Evolutionary conservation across 2,888 invertebrate species (phyloP), one percentile per base, ranked within the genome.

Genomic region (Hemicrepidius hirtus): DNA sequence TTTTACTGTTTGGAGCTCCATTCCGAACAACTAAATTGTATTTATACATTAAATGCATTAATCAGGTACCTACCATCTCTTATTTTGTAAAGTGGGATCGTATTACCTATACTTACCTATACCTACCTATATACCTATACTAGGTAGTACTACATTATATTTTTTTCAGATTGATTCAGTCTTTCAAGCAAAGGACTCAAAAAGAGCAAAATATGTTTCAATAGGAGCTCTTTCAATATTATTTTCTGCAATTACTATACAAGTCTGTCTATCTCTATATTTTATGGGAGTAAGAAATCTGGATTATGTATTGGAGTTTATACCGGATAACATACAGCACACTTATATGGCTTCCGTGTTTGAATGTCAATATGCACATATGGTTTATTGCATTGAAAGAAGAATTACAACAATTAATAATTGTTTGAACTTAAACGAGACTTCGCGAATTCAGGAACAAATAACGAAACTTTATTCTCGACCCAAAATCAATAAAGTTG

Each of bases 301-400:
- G 7, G 32, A 32, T 6, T 13, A 6, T 7, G 1, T 53, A 0
- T 7, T 53, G 10, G 5, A 53, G 13, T 53, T 53, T 13, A 13
- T 28, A 28, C 53, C 53, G 2, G 9, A 53, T 13, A 53, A 5
- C 13, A 4, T 53, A 6, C 24, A 53, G 9, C 53, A 53, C n/a
- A 53, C 28, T 6, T 53, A 32, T 5, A 24, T 53, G 2, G 5
- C 13, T 1, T n/a, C 32, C 2, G 13, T 53, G 5, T 53, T 53
- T 28, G 53, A 53, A 53, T 53, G 53, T 4, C 28, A 53, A 0
- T 53, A 53, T 28, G 53, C 53, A 1, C 53, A 53, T 6, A 13
- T 53, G 13, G 53, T 53, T 13, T 53, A 28, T 9, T 13, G 53
- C 13, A 32, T 53, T 1, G 1, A 28, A 7, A n/a, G 28, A 53